phyloP scores from a whole-genome alignment of 2,113 vertebrate genomes.

The Ameiurus melas region DNA sequence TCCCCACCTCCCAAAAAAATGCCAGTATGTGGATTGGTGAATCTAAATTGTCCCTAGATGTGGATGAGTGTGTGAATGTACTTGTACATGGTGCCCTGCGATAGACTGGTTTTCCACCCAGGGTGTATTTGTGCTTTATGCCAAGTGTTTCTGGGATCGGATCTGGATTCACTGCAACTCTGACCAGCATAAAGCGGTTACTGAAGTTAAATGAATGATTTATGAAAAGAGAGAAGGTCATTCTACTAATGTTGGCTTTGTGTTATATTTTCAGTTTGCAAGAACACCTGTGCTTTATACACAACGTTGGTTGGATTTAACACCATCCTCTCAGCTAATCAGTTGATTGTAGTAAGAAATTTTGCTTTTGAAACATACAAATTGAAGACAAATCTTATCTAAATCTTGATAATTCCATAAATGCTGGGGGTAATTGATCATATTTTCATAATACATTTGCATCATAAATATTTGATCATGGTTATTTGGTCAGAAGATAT shows the following conservation, averaged over 20 bases:
- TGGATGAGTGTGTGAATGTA: background rate
- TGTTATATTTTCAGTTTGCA: background rate
- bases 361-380: background rate
- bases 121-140: background rate
- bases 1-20: background rate
- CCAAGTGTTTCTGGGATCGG: background rate
- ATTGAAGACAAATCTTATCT: background rate
- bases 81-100: background rate
- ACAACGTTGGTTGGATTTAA: background rate
- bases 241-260: background rate
- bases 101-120: background rate
- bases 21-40: background rate
- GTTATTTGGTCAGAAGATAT: background rate
- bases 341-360: background rate
- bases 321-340: background rate
- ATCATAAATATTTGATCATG: background rate
- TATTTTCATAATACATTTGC: background rate
- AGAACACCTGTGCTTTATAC: background rate
- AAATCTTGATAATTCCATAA: conserved; percentile 8
- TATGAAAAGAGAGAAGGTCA: background rate
- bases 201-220: background rate
- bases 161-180: too few species aligned
- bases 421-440: background rate
- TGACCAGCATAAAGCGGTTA: background rate
- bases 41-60: background rate